These are phyloP conservation scores for Nemapogon koenigi DNA, from an alignment of 2,888 invertebrate species.

Conservation along the genomic window DNA sequence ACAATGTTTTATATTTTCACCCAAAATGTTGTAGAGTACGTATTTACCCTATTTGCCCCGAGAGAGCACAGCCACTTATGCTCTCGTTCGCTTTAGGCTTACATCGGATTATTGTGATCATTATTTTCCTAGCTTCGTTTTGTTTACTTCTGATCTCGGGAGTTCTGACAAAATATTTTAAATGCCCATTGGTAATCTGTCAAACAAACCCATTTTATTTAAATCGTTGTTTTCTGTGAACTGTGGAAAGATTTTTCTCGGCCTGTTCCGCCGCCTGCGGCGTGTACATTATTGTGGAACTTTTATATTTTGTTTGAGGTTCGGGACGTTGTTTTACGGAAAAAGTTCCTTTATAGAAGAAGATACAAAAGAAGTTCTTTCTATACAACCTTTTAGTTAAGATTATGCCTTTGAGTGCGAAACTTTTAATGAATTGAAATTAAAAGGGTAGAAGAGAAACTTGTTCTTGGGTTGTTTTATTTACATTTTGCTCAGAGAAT, in stretches of 20 bases:
- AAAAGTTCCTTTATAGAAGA: slow-evolving; percentile 53
- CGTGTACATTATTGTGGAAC: slow-evolving; percentile 58
- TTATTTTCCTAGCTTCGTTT: no score
- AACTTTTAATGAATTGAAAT: slow-evolving; percentile 61
- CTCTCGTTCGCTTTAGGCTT: slow-evolving; percentile 19
- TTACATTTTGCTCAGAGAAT: no score
- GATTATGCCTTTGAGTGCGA: slow-evolving; percentile 43
- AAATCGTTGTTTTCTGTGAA: slow-evolving; percentile 16
- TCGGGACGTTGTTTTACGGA: slow-evolving; percentile 57
- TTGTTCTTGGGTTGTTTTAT: slow-evolving; percentile 3
- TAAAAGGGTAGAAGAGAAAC: slow-evolving; percentile 25
- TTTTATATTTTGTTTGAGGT: slow-evolving; percentile 60
- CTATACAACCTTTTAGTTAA: slow-evolving; percentile 51
- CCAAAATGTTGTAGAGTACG: slow-evolving; percentile 44
- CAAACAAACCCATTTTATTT: slow-evolving; percentile 3
- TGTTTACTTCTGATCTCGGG: no score
- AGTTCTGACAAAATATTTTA: no score
- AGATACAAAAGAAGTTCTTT: slow-evolving; percentile 57
- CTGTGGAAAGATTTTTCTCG: slow-evolving; percentile 41
- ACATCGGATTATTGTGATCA: slow-evolving; percentile 4
- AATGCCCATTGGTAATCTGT: no score
- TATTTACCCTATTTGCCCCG: slow-evolving; percentile 56
- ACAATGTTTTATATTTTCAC: slow-evolving; percentile 65
- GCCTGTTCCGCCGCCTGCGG: slow-evolving; percentile 48
- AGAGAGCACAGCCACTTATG: slow-evolving; percentile 47